Conservation (phyloP, 2,888 invertebrate species). For the Syritta pipiens region DNA sequence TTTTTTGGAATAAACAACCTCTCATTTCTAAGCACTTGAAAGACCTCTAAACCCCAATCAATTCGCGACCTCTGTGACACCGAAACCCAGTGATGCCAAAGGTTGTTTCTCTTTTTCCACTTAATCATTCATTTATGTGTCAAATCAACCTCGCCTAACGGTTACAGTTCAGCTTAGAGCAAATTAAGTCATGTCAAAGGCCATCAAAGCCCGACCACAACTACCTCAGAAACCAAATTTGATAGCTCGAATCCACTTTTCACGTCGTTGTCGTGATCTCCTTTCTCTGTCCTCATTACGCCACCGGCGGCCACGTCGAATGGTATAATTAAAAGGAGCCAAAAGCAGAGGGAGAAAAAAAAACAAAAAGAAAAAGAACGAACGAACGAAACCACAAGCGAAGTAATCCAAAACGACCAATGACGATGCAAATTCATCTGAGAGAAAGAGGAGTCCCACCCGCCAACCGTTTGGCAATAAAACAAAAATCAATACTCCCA, state of each 20-base stretch:
- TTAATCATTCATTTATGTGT: too few relatives aligned
- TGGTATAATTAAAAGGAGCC: constrained; percentile 46
- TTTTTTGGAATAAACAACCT: too few relatives aligned
- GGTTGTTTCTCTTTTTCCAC: too few relatives aligned
- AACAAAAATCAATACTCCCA: constrained; percentile 59
- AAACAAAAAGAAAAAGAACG: constrained; percentile 8
- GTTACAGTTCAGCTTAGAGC: too few relatives aligned
- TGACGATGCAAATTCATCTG: constrained; percentile 47
- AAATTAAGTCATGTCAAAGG: constrained; percentile 26
- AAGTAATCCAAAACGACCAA: constrained; percentile 22
- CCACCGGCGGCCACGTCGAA: constrained; percentile 17
- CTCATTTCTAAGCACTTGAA: too few relatives aligned
- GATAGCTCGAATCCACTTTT: constrained; percentile 29
- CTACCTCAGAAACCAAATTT: constrained; percentile 4
- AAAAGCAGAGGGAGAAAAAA: constrained; percentile 13
- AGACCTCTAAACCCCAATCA: too few relatives aligned
- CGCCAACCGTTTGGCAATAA: constrained; percentile 23
- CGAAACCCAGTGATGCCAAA: too few relatives aligned
- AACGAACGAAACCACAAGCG: neutral
- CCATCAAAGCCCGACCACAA: constrained; percentile 5
- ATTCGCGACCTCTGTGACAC: too few relatives aligned
- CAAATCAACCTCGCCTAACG: too few relatives aligned
- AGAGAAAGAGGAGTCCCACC: neutral
- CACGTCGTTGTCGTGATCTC: neutral
- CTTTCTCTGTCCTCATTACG: constrained; percentile 35